Percentiles rank a stretch among this genome's conserved stretches.
Conservation (phyloP, 2,888 invertebrate species). For the Neria commutata region DNA sequence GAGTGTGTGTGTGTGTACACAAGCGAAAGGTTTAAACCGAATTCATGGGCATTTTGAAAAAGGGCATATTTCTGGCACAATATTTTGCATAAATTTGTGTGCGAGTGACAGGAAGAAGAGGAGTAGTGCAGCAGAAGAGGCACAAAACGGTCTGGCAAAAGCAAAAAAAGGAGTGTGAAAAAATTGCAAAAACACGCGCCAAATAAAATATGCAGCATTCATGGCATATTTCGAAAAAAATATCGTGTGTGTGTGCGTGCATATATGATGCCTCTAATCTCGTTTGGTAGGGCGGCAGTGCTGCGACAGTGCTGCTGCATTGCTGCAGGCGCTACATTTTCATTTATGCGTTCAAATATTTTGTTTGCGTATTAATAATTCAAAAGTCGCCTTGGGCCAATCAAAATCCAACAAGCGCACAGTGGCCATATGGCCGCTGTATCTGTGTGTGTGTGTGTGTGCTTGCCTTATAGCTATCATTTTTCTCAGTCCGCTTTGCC, state of each 20-base stretch:
- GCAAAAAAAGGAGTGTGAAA: too few relatives aligned
- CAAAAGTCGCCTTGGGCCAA: background rate
- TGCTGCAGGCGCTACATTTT: background rate
- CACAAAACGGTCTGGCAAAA: too few relatives aligned
- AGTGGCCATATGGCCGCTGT: background rate
- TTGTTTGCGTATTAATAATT: background rate
- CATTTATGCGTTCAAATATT: background rate
- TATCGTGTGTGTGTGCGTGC: background rate
- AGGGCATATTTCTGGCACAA: too few relatives aligned
- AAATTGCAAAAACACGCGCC: too few relatives aligned
- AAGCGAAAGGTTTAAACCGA: too few relatives aligned
- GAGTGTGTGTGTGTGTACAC: conserved; percentile 41
- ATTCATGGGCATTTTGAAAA: too few relatives aligned
- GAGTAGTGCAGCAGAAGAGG: too few relatives aligned
- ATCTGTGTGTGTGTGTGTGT: background rate
- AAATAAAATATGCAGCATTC: too few relatives aligned
- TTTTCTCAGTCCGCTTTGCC: background rate
- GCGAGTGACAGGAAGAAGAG: too few relatives aligned
- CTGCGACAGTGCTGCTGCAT: background rate
- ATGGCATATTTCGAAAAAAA: too few relatives aligned
- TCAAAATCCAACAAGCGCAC: background rate
- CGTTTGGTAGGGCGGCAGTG: background rate
- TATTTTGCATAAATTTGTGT: too few relatives aligned
- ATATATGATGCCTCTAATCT: too few relatives aligned
- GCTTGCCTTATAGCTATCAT: background rate